Conservation (phyloP, 2,113 vertebrate genomes). For the Hepsetus odoe region DNA sequence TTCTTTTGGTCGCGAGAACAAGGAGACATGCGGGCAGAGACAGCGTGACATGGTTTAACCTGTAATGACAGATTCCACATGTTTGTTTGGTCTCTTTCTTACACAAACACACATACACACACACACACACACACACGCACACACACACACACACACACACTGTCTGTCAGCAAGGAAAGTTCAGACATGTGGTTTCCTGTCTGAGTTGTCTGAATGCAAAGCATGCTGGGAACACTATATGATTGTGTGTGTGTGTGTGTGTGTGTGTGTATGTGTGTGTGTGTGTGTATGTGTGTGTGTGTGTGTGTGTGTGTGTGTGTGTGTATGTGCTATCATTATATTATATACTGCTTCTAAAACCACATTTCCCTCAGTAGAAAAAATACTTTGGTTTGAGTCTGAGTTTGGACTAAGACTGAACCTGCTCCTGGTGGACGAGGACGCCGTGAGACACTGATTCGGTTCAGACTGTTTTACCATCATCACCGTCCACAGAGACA, state of each 20-base stretch:
- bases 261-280: too few relatives aligned
- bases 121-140: neutral
- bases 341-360: too few relatives aligned
- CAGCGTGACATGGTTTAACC: neutral
- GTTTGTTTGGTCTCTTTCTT: conserved; percentile 13
- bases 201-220: conserved; percentile 74
- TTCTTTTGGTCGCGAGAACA: neutral
- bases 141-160: conserved; percentile 72
- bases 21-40: neutral
- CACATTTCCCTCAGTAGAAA: too few relatives aligned
- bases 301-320: too few relatives aligned
- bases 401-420: too few relatives aligned
- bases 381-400: too few relatives aligned
- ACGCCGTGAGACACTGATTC: too few relatives aligned
- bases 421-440: too few relatives aligned
- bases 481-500: too few relatives aligned
- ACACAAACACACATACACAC: conserved; percentile 46
- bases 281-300: too few relatives aligned
- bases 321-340: too few relatives aligned
- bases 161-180: conserved; percentile 56
- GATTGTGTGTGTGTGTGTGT: neutral
- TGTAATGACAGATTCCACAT: conserved; percentile 5
- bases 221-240: neutral
- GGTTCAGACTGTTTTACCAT: too few relatives aligned
- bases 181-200: conserved; percentile 98